phyloP scores from a whole-genome alignment of 2,113 vertebrate species.

The Podiceps cristatus region DNA sequence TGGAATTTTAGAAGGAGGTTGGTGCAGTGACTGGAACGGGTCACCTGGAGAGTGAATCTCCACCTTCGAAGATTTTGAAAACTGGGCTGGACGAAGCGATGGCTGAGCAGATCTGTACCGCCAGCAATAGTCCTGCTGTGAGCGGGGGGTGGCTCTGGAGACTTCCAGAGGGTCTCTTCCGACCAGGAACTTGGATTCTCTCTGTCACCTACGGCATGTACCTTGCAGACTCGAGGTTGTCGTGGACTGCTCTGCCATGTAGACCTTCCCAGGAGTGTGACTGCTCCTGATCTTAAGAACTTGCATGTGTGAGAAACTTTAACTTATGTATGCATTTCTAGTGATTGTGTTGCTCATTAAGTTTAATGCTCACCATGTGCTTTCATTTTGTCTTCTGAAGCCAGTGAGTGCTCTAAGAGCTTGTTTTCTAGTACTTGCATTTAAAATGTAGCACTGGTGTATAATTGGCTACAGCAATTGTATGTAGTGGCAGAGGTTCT shows the following conservation, averaged over 20 bases:
- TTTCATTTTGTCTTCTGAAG: conserved; percentile 13
- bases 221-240: background rate
- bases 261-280: background rate
- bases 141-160: background rate
- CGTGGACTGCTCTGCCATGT: background rate
- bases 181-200: background rate
- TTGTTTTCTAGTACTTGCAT: background rate
- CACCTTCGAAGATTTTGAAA: background rate
- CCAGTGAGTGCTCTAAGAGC: background rate
- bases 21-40: background rate
- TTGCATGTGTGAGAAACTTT: background rate
- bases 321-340: background rate
- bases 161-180: background rate
- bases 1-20: background rate
- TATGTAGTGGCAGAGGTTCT: conserved; percentile 30
- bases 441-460: background rate
- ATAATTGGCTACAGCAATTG: background rate
- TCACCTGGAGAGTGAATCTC: background rate
- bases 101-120: background rate
- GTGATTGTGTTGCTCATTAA: background rate
- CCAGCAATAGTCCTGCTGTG: background rate
- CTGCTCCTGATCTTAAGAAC: background rate
- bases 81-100: background rate
- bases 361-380: background rate
- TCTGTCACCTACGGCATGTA: background rate